Evolutionary conservation across 2,797 vertebrate species (phyloP).

Genomic region (Aselliscus stoliczkanus): DNA sequence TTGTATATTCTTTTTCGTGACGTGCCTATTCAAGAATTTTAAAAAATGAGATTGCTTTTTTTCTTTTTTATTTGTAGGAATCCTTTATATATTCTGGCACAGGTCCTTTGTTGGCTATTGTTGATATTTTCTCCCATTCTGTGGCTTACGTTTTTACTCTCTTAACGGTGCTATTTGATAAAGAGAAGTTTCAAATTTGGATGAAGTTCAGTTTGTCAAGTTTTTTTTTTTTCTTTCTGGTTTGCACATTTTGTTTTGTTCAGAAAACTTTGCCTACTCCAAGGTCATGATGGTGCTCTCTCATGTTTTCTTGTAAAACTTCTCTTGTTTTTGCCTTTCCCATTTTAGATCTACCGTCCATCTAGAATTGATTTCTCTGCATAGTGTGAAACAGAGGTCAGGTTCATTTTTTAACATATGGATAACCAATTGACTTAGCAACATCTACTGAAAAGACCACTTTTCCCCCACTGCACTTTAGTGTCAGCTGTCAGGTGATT

Average conservation of each 20-base stretch:
- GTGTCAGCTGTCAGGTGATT: not conserved
- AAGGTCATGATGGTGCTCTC: not conserved
- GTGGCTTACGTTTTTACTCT: not conserved
- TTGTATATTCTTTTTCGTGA: not conserved
- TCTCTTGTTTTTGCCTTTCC: constrained; percentile 26
- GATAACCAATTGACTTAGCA: not conserved
- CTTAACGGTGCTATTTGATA: not conserved
- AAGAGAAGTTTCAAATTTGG: not conserved
- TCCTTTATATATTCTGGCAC: not conserved
- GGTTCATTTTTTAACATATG: not conserved
- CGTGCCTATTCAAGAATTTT: not conserved
- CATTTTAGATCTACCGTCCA: not conserved
- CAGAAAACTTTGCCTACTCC: not conserved
- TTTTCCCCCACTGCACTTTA: not conserved
- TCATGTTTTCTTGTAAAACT: constrained; percentile 4
- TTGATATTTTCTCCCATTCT: not conserved
- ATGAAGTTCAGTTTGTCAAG: not conserved
- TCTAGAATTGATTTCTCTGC: constrained; percentile 25
- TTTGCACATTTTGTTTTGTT: constrained; percentile 21
- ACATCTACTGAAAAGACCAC: not conserved
- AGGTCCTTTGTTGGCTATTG: not conserved
- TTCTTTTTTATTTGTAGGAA: constrained; percentile 5
- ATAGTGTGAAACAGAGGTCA: not conserved
- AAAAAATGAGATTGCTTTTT: not conserved
- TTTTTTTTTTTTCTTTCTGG: not conserved